Conservation (phyloP, 92 coral and sea anemone genomes). For the Epizoanthus scotinus region DNA sequence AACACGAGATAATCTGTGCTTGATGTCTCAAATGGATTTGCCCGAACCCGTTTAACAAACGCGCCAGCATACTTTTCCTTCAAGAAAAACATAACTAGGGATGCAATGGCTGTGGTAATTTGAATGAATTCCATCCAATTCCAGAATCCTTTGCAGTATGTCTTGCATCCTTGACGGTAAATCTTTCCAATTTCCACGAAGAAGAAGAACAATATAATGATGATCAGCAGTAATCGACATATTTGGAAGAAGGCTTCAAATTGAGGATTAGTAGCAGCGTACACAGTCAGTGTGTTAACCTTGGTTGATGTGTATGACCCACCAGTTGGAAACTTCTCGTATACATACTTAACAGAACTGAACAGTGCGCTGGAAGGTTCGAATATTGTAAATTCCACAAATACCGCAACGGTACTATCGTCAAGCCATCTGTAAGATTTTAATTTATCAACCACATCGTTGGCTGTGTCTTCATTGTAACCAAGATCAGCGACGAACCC, state of each 20-base stretch:
- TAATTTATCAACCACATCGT: slow-evolving; percentile 46
- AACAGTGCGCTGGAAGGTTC: slow-evolving; percentile 73
- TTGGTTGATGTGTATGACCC: slow-evolving; percentile 48
- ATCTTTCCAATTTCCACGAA: slow-evolving; percentile 60
- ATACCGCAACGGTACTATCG: slow-evolving; percentile 60
- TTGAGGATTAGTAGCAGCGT: slow-evolving; percentile 59
- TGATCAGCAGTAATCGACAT: slow-evolving; percentile 66
- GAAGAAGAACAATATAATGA: slow-evolving; percentile 65
- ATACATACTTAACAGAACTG: slow-evolving; percentile 62
- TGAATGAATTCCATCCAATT: slow-evolving; percentile 75
- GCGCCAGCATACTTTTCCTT: slow-evolving; percentile 66
- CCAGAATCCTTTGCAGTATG: slow-evolving; percentile 66
- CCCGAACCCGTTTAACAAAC: slow-evolving; percentile 60
- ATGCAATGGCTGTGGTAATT: slow-evolving; percentile 61
- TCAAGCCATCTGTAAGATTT: slow-evolving; percentile 69
- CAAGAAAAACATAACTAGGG: slow-evolving; percentile 64
- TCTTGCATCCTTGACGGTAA: slow-evolving; percentile 39
- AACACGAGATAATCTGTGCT: slow-evolving; percentile 70
- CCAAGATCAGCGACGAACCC: slow-evolving; percentile 84
- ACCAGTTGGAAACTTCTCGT: slow-evolving; percentile 76
- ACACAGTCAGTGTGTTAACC: slow-evolving; percentile 66
- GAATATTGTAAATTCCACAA: slow-evolving; percentile 77
- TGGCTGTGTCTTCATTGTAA: slow-evolving; percentile 66
- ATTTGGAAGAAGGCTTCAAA: slow-evolving; percentile 53
- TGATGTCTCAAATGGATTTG: slow-evolving; percentile 78